Percentiles rank a stretch among this genome's conserved stretches.
Conservation (phyloP, 2,113 vertebrate species). For the Tiliqua scincoides region DNA sequence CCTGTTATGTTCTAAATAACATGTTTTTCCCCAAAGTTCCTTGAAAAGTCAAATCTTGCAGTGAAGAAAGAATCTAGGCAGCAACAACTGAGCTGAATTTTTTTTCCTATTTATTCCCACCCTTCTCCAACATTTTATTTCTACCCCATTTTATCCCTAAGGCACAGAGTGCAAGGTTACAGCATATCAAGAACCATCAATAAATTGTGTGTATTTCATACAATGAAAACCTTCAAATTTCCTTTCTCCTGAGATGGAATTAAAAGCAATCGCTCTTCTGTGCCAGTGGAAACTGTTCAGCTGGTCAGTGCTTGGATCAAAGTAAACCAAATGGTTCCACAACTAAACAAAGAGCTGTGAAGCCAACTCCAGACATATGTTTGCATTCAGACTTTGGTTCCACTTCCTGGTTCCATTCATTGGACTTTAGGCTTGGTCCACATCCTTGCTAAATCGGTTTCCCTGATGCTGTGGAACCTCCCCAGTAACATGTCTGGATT, state of each 20-base stretch:
- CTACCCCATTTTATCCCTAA: neutral
- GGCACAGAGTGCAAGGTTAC: neutral
- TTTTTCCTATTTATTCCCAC: neutral
- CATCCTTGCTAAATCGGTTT: slow-evolving; percentile 29
- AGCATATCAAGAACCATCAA: neutral
- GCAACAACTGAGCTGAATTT: neutral
- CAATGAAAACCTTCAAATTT: neutral
- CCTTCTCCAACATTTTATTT: neutral
- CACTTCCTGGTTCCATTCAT: slow-evolving; percentile 29
- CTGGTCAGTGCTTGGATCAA: slow-evolving; percentile 9
- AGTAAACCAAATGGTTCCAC: slow-evolving; percentile 10
- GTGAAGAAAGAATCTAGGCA: neutral
- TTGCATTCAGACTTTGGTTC: slow-evolving; percentile 5
- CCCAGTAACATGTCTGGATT: neutral
- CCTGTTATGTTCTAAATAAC: neutral
- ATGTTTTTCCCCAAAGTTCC: neutral
- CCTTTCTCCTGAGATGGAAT: neutral
- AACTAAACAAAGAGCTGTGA: neutral
- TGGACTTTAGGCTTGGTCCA: neutral
- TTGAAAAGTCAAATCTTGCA: neutral
- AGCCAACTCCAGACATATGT: slow-evolving; percentile 13
- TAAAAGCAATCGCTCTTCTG: slow-evolving; percentile 6
- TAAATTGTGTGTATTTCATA: neutral
- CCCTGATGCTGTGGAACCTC: neutral
- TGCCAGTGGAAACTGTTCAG: neutral